These are phyloP conservation scores for Manis pentadactyla DNA, from an alignment of 2,797 vertebrate genomes.

Conservation along the genomic window DNA sequence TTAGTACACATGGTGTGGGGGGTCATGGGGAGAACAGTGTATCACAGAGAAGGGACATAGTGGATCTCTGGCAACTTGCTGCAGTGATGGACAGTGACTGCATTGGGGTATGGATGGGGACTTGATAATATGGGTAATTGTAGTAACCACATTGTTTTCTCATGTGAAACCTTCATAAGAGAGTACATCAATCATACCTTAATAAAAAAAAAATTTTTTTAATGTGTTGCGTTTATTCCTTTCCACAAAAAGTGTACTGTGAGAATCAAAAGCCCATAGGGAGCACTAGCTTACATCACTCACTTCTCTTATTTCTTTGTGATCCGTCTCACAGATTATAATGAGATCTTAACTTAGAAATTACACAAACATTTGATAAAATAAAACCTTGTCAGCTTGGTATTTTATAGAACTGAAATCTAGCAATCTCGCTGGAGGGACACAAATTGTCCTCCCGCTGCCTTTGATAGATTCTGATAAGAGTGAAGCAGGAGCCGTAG, in stretches of 20 bases:
- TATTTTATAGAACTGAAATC: constrained; percentile 12
- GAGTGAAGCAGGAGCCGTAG: background rate
- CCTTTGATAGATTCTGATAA: background rate
- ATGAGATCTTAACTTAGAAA: constrained; percentile 71
- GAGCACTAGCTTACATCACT: background rate
- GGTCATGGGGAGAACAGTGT: too few species aligned
- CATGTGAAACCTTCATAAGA: too few species aligned
- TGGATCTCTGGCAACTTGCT: too few species aligned
- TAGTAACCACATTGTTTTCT: too few species aligned
- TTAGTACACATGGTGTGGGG: too few species aligned
- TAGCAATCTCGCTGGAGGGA: background rate
- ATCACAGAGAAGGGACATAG: too few species aligned
- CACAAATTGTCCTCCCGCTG: background rate
- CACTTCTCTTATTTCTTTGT: background rate
- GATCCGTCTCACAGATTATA: constrained; percentile 8
- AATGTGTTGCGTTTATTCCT: background rate
- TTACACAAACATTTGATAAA: constrained; percentile 58
- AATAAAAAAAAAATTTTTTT: too few species aligned
- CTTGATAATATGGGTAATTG: too few species aligned
- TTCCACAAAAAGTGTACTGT: background rate
- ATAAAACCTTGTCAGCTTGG: constrained; percentile 59
- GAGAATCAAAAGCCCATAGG: background rate
- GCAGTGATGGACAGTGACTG: too few species aligned
- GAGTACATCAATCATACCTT: too few species aligned
- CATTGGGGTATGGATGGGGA: too few species aligned